Conservation (phyloP, 2,113 vertebrate species). For the Chloropsis cyanopogon region DNA sequence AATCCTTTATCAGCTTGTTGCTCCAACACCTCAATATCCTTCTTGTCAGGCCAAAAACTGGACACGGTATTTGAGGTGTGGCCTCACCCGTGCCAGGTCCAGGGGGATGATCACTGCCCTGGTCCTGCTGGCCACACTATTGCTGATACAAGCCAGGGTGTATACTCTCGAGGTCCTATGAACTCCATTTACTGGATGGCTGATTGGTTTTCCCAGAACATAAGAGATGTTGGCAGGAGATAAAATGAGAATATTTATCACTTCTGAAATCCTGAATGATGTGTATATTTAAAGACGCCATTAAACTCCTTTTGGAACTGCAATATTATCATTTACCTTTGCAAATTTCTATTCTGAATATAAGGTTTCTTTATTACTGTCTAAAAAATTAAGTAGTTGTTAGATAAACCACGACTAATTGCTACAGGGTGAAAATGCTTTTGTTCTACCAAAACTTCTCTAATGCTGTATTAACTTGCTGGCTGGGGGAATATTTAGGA, state of each 20-base stretch:
- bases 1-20: not conserved
- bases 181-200: not conserved
- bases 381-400: not conserved
- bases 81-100: not conserved
- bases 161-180: not conserved
- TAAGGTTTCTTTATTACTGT: not conserved
- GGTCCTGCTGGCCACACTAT: not conserved
- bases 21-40: not conserved
- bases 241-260: not conserved
- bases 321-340: not conserved
- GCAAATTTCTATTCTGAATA: not conserved
- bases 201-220: not conserved
- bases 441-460: not conserved
- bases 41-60: accelerated
- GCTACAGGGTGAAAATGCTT: not conserved
- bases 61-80: accelerated
- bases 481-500: not conserved
- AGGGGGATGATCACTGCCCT: not conserved
- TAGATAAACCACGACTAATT: not conserved
- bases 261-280: not conserved
- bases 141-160: not conserved
- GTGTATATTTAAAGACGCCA: not conserved
- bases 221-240: not conserved
- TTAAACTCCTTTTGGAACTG: not conserved
- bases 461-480: not conserved